Evolutionary conservation across 2,113 vertebrate species (phyloP).

Genomic region (Sinocyclocheilus anshuiensis): DNA sequence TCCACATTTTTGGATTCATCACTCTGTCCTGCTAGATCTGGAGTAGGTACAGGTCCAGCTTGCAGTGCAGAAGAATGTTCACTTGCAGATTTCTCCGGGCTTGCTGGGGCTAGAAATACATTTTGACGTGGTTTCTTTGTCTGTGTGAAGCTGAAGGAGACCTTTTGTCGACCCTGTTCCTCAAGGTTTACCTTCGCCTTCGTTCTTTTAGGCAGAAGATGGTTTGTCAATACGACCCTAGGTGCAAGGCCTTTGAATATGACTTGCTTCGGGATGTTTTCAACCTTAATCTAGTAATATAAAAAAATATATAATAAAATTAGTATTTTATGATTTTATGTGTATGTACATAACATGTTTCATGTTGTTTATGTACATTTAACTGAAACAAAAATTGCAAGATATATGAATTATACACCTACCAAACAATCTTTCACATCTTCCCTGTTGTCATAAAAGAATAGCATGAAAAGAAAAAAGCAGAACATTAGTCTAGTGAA

Average conservation of each 20-base stretch:
- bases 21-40: conserved; percentile 63
- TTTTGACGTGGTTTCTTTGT: conserved; percentile 94
- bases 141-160: conserved; percentile 95
- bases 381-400: not conserved
- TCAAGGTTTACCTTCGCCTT: conserved; percentile 97
- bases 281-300: conserved; percentile 83
- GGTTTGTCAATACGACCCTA: conserved; percentile 90
- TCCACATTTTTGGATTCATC: conserved; percentile 69
- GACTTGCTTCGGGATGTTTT: conserved; percentile 83
- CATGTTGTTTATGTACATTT: not conserved
- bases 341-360: not conserved
- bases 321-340: not conserved
- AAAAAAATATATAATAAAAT: conserved; percentile 9
- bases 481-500: not conserved
- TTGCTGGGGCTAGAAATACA: conserved; percentile 81
- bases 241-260: conserved; percentile 89
- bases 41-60: conserved; percentile 59
- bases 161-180: conserved; percentile 94
- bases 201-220: conserved; percentile 92
- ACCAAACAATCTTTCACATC: conserved; percentile 75
- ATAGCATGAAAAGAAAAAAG: conserved; percentile 31
- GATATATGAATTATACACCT: conserved; percentile 56
- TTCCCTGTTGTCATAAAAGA: conserved; percentile 66
- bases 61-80: conserved; percentile 70
- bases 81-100: conserved; percentile 80